phyloP scores from a whole-genome alignment of 1,140 invertebrate species.

The Ditylenchus dipsaci region DNA sequence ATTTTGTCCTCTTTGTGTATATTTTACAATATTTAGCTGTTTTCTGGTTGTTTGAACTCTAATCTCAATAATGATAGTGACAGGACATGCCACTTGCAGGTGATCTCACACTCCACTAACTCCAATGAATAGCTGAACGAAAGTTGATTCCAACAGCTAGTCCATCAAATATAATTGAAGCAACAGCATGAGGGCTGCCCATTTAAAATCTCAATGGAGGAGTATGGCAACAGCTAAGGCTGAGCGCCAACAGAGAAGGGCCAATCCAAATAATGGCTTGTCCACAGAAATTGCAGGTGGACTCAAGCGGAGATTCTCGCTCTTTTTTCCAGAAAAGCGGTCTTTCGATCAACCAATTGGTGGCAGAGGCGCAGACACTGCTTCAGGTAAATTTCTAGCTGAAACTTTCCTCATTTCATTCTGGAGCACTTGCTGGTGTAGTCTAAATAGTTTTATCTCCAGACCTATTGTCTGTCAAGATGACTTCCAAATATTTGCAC shows the following conservation, averaged over 20 bases:
- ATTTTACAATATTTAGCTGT: too few relatives aligned
- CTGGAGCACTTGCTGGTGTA: not conserved
- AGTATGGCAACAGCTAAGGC: not conserved
- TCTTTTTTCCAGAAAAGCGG: not conserved
- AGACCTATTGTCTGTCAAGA: not conserved
- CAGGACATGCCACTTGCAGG: too few relatives aligned
- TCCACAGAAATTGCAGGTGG: not conserved
- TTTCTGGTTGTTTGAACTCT: too few relatives aligned
- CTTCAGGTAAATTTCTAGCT: not conserved
- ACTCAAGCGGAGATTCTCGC: not conserved
- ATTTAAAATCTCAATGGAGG: not conserved
- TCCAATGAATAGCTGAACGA: too few relatives aligned
- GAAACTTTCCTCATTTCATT: not conserved
- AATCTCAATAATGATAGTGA: too few relatives aligned
- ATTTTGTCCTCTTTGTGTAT: too few relatives aligned
- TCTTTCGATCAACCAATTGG: not conserved
- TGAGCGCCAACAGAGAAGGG: not conserved
- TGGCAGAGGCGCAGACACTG: not conserved
- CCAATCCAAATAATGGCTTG: not conserved
- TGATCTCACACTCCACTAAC: too few relatives aligned
- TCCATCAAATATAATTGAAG: too few relatives aligned
- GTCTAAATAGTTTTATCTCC: not conserved
- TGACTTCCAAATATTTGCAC: slow-evolving; percentile 6
- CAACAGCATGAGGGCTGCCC: not conserved
- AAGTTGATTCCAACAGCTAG: too few relatives aligned